A percentile compares a stretch with the other conserved stretches of the same genome.
Conservation (phyloP, 1,140 invertebrate genomes). For the Pseudomyrmex gracilis region DNA sequence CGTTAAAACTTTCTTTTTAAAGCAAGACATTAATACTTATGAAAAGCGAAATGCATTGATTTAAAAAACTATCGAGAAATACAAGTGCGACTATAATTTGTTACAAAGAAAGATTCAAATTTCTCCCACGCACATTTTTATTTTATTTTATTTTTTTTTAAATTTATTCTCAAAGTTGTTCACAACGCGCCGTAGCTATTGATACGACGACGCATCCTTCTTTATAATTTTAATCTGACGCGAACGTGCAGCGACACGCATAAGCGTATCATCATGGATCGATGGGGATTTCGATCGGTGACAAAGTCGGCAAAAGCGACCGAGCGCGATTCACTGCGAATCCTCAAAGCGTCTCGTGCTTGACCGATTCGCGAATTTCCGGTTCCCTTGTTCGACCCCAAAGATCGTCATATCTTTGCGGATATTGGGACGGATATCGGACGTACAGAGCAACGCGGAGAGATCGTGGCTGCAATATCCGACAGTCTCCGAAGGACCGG, state of each 20-base stretch:
- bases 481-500: slow-evolving; percentile 27
- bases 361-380: slow-evolving; percentile 55
- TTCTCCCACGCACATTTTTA: neutral
- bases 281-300: slow-evolving; percentile 14
- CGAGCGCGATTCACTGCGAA: slow-evolving; percentile 34
- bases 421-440: slow-evolving; percentile 59
- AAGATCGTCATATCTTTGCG: slow-evolving; percentile 49
- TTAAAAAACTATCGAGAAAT: neutral
- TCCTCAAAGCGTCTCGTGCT: slow-evolving; percentile 35
- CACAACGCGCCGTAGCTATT: neutral
- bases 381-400: slow-evolving; percentile 25
- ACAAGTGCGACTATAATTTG: too few species aligned
- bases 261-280: slow-evolving; percentile 8
- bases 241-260: neutral
- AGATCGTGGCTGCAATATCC: slow-evolving; percentile 50
- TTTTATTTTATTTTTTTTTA: too few species aligned
- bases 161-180: too few species aligned
- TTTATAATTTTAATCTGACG: neutral
- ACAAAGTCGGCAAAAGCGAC: slow-evolving; percentile 9
- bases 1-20: neutral
- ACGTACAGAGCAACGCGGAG: slow-evolving; percentile 23
- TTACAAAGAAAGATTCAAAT: neutral
- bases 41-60: neutral
- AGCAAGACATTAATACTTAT: neutral
- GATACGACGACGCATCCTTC: neutral